These are phyloP conservation scores for Thymelicus acteon DNA, from an alignment of 2,888 invertebrate genomes.

Conservation along the genomic window DNA sequence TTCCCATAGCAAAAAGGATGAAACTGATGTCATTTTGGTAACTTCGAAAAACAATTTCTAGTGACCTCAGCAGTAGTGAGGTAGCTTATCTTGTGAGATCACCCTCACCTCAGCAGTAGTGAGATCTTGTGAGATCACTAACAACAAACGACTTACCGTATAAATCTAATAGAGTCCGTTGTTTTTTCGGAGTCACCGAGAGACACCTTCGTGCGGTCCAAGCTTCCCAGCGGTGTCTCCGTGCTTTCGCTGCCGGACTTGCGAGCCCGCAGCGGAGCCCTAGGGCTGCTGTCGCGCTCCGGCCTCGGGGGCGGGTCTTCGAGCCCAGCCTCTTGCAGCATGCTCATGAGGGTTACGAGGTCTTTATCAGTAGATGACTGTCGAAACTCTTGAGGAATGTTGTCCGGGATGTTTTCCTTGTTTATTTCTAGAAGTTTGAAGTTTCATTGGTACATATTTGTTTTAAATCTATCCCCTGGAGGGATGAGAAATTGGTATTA, in stretches of 20 bases:
- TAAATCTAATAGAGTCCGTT: constrained; percentile 65
- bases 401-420: constrained; percentile 64
- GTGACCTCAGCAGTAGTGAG: no score
- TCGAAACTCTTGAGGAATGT: constrained; percentile 43
- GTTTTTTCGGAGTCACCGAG: constrained; percentile 69
- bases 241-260: constrained; percentile 52
- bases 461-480: no score
- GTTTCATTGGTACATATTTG: no score
- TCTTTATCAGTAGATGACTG: constrained; percentile 29
- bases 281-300: constrained; percentile 11
- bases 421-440: constrained; percentile 47
- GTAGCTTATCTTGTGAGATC: no score
- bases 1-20: no score
- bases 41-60: no score
- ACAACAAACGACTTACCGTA: constrained; percentile 54
- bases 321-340: constrained; percentile 63
- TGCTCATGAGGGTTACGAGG: constrained; percentile 46
- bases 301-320: constrained; percentile 50
- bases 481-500: no score
- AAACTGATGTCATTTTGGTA: no score
- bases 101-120: no score
- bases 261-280: constrained; percentile 2
- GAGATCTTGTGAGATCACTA: no score
- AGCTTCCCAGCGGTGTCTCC: constrained; percentile 70
- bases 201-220: constrained; percentile 75